Percentiles rank a stretch among this genome's conserved stretches.
Conservation (phyloP, 2,113 vertebrate species). For the Diphyllodes magnificus region DNA sequence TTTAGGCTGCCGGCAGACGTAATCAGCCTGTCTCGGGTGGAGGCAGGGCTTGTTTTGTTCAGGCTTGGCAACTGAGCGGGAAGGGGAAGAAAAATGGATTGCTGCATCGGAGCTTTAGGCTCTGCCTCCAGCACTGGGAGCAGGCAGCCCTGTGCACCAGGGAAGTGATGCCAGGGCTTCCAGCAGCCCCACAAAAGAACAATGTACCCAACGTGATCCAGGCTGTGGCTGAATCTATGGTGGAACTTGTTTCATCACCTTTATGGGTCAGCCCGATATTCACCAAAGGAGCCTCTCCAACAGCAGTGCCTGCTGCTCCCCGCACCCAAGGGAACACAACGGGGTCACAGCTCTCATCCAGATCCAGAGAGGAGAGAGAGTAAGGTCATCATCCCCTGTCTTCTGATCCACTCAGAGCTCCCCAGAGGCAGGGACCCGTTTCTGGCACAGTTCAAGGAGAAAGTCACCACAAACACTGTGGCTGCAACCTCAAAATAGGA, state of each 20-base stretch:
- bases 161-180: background rate
- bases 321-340: background rate
- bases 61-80: conserved; percentile 23
- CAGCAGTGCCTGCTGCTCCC: background rate
- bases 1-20: conserved; percentile 38
- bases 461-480: background rate
- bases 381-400: accelerated
- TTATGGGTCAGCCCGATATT: background rate
- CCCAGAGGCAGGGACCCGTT: background rate
- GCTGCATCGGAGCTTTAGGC: background rate
- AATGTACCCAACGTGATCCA: background rate
- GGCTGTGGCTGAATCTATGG: background rate
- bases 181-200: background rate
- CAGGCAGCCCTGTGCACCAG: background rate
- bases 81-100: background rate
- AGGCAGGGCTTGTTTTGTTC: conserved; percentile 52
- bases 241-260: background rate
- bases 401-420: background rate
- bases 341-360: background rate
- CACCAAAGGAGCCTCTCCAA: background rate
- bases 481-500: background rate
- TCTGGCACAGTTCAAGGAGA: background rate
- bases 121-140: background rate
- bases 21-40: conserved; percentile 23
- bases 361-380: background rate